These are phyloP conservation scores for Lepidurus couesii DNA, from an alignment of 1,140 invertebrate species.

Conservation along the genomic window DNA sequence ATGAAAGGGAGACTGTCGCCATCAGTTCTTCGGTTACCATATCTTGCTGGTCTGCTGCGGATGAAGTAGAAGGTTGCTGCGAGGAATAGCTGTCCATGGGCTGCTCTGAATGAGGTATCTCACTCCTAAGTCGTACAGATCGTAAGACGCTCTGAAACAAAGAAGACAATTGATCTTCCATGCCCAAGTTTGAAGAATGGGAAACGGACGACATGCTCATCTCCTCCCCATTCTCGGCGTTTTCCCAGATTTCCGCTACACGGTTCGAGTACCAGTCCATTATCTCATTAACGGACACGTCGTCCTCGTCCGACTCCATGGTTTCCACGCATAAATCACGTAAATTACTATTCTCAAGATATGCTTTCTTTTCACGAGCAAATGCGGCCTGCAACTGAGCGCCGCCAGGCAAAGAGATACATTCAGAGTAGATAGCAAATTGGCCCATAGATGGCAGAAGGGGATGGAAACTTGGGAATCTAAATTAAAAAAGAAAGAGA, in stretches of 20 bases:
- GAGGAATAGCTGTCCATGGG: neutral
- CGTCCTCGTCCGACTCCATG: slow-evolving; percentile 34
- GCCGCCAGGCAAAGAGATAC: neutral
- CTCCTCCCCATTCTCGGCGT: neutral
- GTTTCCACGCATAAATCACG: slow-evolving; percentile 4
- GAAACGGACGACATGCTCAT: slow-evolving; percentile 3
- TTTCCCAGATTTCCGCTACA: slow-evolving; percentile 33
- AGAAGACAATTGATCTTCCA: slow-evolving; percentile 28
- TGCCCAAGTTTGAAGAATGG: slow-evolving; percentile 26
- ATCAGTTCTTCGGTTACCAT: neutral
- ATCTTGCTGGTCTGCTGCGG: neutral
- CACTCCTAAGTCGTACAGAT: slow-evolving; percentile 23
- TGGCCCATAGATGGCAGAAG: neutral
- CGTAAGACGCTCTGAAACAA: slow-evolving; percentile 30
- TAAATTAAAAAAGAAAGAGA: neutral
- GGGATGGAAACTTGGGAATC: neutral
- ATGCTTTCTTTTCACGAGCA: neutral
- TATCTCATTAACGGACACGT: slow-evolving; percentile 28
- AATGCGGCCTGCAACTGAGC: neutral
- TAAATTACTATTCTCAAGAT: neutral
- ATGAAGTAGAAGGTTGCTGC: neutral
- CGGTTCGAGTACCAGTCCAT: slow-evolving; percentile 32
- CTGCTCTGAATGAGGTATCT: neutral
- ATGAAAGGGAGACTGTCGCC: slow-evolving; percentile 27
- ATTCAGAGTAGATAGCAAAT: neutral